Evolutionary conservation across 2,888 invertebrate species (phyloP).

Genomic region (Camptogramma bilineatum): DNA sequence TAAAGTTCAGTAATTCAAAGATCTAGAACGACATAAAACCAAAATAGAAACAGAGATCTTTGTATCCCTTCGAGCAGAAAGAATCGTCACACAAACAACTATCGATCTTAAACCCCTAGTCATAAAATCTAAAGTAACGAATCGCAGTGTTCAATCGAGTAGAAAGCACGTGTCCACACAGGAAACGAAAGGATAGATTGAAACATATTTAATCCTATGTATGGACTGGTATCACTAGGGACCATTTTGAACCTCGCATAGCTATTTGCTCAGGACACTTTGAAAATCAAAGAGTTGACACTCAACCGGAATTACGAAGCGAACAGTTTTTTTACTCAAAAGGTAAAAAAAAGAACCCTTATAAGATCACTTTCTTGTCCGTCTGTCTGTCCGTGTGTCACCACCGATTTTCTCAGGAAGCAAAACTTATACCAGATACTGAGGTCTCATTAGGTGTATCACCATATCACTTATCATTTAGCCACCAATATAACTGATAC

Average conservation of each 20-base stretch:
- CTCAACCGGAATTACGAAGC: too few relatives aligned
- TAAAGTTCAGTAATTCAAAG: not conserved
- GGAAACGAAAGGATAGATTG: conserved; percentile 7
- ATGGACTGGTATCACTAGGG: conserved; percentile 9
- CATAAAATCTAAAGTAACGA: conserved; percentile 12
- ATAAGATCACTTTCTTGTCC: too few relatives aligned
- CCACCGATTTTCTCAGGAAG: too few relatives aligned
- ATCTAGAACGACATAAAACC: conserved; percentile 2
- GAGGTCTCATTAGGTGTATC: too few relatives aligned
- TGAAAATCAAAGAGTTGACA: conserved; percentile 25
- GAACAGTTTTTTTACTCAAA: too few relatives aligned
- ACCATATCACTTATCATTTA: too few relatives aligned
- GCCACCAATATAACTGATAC: too few relatives aligned
- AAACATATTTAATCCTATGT: conserved; percentile 14
- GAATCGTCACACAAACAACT: conserved; percentile 7
- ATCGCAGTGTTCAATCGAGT: conserved; percentile 12
- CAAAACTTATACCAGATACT: too few relatives aligned
- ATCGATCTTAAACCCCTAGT: conserved; percentile 16
- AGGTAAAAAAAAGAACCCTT: too few relatives aligned
- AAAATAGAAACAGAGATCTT: conserved; percentile 12
- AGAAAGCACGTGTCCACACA: conserved; percentile 18
- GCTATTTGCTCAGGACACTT: conserved; percentile 42
- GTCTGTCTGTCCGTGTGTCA: too few relatives aligned
- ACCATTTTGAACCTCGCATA: conserved; percentile 3
- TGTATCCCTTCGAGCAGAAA: conserved; percentile 9